A percentile compares a stretch with the other conserved stretches of the same genome.
phyloP scores from a whole-genome alignment of 2,797 vertebrate genomes.

The Eremophila alpestris region DNA sequence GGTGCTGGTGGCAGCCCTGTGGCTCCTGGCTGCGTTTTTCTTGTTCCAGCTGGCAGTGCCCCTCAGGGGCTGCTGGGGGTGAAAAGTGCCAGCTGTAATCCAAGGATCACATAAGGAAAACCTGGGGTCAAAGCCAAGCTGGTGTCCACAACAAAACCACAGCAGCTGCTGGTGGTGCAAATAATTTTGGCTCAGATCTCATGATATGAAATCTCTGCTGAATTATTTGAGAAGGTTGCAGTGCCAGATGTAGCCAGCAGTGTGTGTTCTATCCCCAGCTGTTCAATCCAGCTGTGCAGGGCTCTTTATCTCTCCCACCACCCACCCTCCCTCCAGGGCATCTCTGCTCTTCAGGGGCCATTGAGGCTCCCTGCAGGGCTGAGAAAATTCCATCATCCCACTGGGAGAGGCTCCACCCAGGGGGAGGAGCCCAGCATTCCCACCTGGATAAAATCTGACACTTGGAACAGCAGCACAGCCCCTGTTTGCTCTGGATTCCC shows the following conservation, averaged over 20 bases:
- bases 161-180: not conserved
- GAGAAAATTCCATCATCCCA: not conserved
- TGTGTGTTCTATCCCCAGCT: not conserved
- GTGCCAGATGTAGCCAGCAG: not conserved
- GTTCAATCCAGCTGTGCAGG: no score
- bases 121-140: not conserved
- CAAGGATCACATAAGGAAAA: not conserved
- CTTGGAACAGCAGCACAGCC: not conserved
- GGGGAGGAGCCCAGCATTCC: not conserved
- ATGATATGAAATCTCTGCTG: not conserved
- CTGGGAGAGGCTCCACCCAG: not conserved
- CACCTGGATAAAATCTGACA: not conserved
- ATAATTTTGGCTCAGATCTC: not conserved
- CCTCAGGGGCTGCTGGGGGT: not conserved
- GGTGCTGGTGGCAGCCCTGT: not conserved
- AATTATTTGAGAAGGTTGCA: not conserved
- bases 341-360: not conserved
- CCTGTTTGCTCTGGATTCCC: not conserved
- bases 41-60: not conserved
- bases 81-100: not conserved
- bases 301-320: not conserved
- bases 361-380: not conserved
- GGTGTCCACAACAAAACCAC: not conserved
- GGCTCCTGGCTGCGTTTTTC: no score
- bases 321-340: not conserved